Evolutionary conservation across 1,140 invertebrate genomes (phyloP), one percentile per base, ranked within the genome.

Genomic region (Antheraea pernyi): DNA sequence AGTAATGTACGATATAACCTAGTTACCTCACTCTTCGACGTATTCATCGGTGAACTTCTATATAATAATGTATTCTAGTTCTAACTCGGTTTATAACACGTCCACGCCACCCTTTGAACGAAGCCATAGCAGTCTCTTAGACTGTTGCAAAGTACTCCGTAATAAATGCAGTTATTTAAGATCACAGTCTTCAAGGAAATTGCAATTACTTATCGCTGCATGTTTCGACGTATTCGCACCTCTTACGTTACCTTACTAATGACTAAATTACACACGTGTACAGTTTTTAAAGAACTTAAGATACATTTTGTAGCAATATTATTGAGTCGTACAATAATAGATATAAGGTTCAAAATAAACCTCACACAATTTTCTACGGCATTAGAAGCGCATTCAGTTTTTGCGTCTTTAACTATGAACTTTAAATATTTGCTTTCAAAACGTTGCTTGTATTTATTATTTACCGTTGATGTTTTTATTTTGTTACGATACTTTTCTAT

Each of bases 201-300:
- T 81, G 83, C 79, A 81, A 81, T 85, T 79, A 79, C 77, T 81
- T 82, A 84, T 82, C 79, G 79, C 68, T 75, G 77, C 76, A 79
- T 78, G 75, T 86, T 81, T 84, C 79, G 78, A 83, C 77, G 79
- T 73, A 79, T 81, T 79, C 76, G 78, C 82, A 81, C 77, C 75
- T 77, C 74, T 82, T 73, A 66, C 68, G 81, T 83, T 80, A 77
- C 78, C 73, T 59, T 76, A 65, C 80, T 85, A 85, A 85, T 84
- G 82, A 82, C 74, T 84, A 78, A 84, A 84, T 86, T 86, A 83
- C 75, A 75, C 71, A 81, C 22, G 67, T 53, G 22, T 37, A 67
- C 13, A 68, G 19, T 62, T 68, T 68, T 10, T 70, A 73, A 76
- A 59, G 53, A 59, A 22, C 65, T 8, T 68, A 72, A 16, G 7